Base-by-base conservation (phyloP, 1,140 invertebrate genomes). In the Drosophila kohkoa region DNA sequence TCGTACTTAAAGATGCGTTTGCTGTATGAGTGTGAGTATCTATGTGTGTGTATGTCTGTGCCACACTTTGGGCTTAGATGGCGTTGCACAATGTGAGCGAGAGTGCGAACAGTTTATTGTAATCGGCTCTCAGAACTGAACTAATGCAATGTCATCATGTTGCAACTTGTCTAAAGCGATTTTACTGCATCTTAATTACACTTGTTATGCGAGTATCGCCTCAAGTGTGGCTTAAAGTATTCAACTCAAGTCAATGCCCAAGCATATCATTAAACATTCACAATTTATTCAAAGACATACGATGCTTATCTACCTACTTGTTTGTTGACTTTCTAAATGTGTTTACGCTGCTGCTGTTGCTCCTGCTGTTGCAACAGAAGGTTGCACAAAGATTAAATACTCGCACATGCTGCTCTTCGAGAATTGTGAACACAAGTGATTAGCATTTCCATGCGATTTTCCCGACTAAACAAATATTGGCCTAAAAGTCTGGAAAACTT, bases 371-470 rank as follows among this genome's bases (percentile, higher is more conserved):
- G 48, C 32, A 11, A 41, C 48, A 59, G 69, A 65, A 71, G 43
- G 45, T 67, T 77, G 62, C 57, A 52, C 52, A 77, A 77, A 77
- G 75, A 58, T 52, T 25, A 25, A 25, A 25, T 25, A 25, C 20
- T 25, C 20, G 20, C 20, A 25, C 20, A 25, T 25, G 20, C 3
- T 25, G 64, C 74, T 72, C 63, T 35, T 25, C 52, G 38, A 54
- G 54, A 52, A 28, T 86, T 86, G 81, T 75, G 32, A 32, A 32
- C 75, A 87, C 70, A 82, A 87, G 65, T 87, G 75, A 86, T 86
- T 86, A 86, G 79, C 82, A 79, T 82, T 86, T 77, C 68, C 69
- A 69, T 86, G 82, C 70, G 75, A 86, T 87, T 86, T 79, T 76
- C 79, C 49, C 60, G 74, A 46, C 82, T 87, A 71, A 54, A 57